Evolutionary conservation across 2,113 vertebrate genomes (phyloP), one percentile per base, ranked within the genome.

Genomic region (Odontophorus gujanensis): DNA sequence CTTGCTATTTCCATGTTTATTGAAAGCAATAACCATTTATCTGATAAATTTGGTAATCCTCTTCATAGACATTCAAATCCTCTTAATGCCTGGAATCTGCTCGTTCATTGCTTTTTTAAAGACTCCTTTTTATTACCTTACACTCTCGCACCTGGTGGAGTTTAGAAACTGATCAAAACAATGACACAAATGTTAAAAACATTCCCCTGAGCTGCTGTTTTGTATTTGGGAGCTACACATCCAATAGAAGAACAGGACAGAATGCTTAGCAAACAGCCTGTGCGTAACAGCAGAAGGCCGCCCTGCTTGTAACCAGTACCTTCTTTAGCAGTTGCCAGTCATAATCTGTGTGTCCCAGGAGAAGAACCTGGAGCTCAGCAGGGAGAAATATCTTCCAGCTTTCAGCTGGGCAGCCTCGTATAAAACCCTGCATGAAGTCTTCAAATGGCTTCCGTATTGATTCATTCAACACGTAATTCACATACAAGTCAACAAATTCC

Each of bases 401-500:
- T 22, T 20, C 24, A 79, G 55, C 47, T 30, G 97, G 97, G 69
- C 93, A 97, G 77, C 96, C 97, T 93, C 43, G 83, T 62, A 82
- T 90, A 96, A 98, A 98, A n/a, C 97, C 97, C 53, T 6, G 6
- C 68, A 32, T 48, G 17, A 98, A 98, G 36, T 88, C 89, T 42
- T 62, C 34, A 87, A 97, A 98, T 63, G 97, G 94, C 28, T 89
- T 91, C 90, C 25, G 14, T 26, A 98, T 74, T 0, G 97, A 97
- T 57, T 96, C 90, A 86, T 96, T 97, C 50, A 98, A 92, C 17
- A 84, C 9, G 9, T 97, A 97, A 87, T 97, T 89, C 38, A 98
- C 65, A 13, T 95, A 97, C 74, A 97, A 93, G 68, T 98, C 96
- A 47, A 97, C 96, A 65, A 97, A 98, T 90, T 98, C 95, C 48